A percentile compares a stretch with the other conserved stretches of the same genome.
Evolutionary conservation across 2,888 invertebrate species (phyloP).

Genomic region (Eupithecia exiguata): DNA sequence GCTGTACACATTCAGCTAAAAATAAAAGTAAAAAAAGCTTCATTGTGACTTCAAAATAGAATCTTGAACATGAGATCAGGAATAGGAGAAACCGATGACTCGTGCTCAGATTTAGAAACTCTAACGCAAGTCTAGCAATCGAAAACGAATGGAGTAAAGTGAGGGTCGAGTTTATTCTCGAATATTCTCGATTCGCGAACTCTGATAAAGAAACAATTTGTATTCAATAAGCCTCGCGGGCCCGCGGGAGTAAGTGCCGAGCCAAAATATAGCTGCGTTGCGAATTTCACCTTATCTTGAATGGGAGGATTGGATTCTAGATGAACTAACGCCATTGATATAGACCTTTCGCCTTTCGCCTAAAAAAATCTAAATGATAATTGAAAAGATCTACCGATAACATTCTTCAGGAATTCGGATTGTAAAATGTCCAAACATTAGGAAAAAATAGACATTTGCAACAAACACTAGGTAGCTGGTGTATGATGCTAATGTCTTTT

Average conservation of each 20-base stretch:
- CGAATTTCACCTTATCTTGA: conserved; percentile 54
- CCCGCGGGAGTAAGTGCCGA: conserved; percentile 61
- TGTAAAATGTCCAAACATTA: not conserved
- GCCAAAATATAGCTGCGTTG: conserved; percentile 65
- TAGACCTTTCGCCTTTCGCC: too few relatives aligned
- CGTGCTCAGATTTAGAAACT: conserved; percentile 12
- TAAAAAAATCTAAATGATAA: not conserved
- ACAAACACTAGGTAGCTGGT: not conserved
- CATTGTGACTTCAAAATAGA: conserved; percentile 1
- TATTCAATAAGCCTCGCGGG: conserved; percentile 72
- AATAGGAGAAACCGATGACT: conserved; percentile 10
- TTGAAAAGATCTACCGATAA: not conserved
- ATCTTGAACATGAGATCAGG: conserved; percentile 2
- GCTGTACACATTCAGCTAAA: not conserved
- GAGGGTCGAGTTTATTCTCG: conserved; percentile 45
- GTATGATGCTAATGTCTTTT: too few relatives aligned
- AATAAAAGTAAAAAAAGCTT: not conserved
- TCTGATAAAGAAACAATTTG: conserved; percentile 77
- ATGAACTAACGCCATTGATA: conserved; percentile 25
- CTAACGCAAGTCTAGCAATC: conserved; percentile 20
- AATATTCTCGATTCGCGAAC: conserved; percentile 51
- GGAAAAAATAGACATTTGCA: not conserved
- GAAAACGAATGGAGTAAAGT: conserved; percentile 30
- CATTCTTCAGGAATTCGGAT: not conserved
- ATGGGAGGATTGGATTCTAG: conserved; percentile 37